Evolutionary conservation across 2,888 invertebrate species (phyloP), one percentile per base, ranked within the genome.

Genomic region (Melinaea marsaeus): DNA sequence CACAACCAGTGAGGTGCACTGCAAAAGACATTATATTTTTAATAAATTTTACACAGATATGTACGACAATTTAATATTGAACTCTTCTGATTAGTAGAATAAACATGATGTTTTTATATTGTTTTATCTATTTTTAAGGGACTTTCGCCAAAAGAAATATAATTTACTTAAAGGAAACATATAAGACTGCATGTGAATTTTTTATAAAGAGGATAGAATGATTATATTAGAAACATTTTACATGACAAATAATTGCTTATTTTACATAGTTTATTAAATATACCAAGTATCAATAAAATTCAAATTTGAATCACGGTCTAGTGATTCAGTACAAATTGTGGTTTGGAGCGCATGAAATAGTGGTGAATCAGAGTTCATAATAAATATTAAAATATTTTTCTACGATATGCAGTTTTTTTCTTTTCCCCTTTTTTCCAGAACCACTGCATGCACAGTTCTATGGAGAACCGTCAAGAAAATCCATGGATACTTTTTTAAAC

Each of bases 21-120:
- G 88, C 69, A 79, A 82, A 60, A 77, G 86, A 64, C 83, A 86
- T 58, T 65, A 71, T 6, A 67, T 48, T 13, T 78, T 76, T 47
- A 88, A 85, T 72, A 74, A 74, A 33, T 58, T 79, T 45, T 86
- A 74, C 68, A 66, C 74, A 11, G 68, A 80, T 42, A 69, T 85
- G 70, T 87, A 78, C 57, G 72, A 81, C 51, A 71, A 76, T 51
- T 66, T 74, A 13, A 62, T 70, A 47, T 64, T 45, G 46, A 46
- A 46, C 9, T 1, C 42, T 42, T 42, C 42, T 9, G 42, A 9
- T 42, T 3, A 9, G 42, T 42, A 42, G 42, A 42, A 42, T 42
- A 37, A 6, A 37, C 37, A 37, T 37, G 37, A 3, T 37, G 37
- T 6, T 42, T 42, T 42, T 7, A 2, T 42, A 42, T 42, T 42